Evolutionary conservation across 2,113 vertebrate genomes (phyloP).

Genomic region (Halichoerus grypus): DNA sequence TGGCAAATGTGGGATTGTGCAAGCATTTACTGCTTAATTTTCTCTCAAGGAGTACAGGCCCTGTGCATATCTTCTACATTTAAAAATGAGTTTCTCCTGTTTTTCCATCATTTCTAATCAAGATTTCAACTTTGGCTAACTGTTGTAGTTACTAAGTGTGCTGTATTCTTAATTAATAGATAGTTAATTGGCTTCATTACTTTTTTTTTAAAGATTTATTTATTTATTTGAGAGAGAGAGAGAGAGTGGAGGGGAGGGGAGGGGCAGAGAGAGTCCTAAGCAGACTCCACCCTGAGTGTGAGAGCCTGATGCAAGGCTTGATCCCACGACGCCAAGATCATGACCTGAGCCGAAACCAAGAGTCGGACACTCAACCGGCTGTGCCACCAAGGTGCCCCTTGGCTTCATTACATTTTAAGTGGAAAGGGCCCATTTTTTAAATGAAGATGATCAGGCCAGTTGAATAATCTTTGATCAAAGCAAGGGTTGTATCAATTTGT

Average conservation of each 20-base stretch:
- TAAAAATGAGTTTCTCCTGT: not conserved
- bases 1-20: not conserved
- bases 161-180: not conserved
- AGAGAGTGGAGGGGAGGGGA: not conserved
- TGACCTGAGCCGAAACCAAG: not conserved
- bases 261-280: not conserved
- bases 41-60: not conserved
- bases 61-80: not conserved
- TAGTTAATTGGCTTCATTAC: not conserved
- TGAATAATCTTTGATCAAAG: constrained; percentile 34
- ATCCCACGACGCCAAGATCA: not conserved
- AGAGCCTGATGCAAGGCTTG: not conserved
- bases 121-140: constrained; percentile 3
- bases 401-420: not conserved
- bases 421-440: not conserved
- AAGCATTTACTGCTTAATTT: not conserved
- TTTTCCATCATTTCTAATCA: not conserved
- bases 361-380: not conserved
- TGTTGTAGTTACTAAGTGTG: not conserved
- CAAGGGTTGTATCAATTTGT: not conserved
- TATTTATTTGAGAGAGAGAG: not conserved
- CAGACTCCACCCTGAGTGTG: not conserved
- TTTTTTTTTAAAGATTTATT: not conserved
- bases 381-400: not conserved
- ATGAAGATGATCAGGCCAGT: not conserved